A percentile compares a stretch with the other conserved stretches of the same genome.
Conservation (phyloP, 2,797 vertebrate genomes). For the Microctenopoma lineatum region DNA sequence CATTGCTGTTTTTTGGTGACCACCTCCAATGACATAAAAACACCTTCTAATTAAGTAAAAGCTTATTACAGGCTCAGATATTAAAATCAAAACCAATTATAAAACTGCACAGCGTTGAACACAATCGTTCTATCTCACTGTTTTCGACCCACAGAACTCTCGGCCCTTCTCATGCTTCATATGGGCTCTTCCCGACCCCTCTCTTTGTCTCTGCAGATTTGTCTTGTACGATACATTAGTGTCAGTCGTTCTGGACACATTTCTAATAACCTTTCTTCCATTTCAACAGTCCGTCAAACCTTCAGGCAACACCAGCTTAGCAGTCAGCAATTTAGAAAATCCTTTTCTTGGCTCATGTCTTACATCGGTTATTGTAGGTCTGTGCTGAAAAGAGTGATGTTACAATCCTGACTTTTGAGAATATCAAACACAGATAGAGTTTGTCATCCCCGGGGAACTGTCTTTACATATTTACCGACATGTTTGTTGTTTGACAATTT, state of each 20-base stretch:
- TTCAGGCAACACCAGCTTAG: slow-evolving; percentile 25
- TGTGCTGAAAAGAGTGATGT: slow-evolving; percentile 1
- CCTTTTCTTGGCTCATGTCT: slow-evolving; percentile 21
- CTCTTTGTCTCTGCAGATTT: slow-evolving; percentile 34
- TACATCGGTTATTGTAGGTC: slow-evolving; percentile 6
- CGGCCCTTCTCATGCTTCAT: slow-evolving; percentile 9
- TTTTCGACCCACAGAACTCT: background rate
- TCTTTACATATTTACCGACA: slow-evolving; percentile 2
- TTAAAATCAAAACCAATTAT: slow-evolving; percentile 10
- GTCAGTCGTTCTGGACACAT: slow-evolving; percentile 32
- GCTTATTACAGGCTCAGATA: background rate
- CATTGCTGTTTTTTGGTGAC: background rate
- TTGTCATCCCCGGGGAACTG: background rate
- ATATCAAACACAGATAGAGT: slow-evolving; percentile 19
- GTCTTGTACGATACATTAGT: slow-evolving; percentile 40
- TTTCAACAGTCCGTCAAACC: slow-evolving; percentile 57
- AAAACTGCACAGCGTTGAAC: slow-evolving; percentile 6
- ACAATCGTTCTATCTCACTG: background rate
- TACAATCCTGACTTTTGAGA: background rate
- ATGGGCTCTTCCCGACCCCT: background rate
- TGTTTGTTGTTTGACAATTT: no score
- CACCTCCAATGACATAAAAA: background rate
- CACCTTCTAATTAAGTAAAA: background rate
- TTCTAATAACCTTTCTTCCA: slow-evolving; percentile 49
- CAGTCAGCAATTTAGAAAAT: slow-evolving; percentile 36